phyloP scores from a whole-genome alignment of 53 echinoderm and acorn worm species.

The Zoroaster sp. region DNA sequence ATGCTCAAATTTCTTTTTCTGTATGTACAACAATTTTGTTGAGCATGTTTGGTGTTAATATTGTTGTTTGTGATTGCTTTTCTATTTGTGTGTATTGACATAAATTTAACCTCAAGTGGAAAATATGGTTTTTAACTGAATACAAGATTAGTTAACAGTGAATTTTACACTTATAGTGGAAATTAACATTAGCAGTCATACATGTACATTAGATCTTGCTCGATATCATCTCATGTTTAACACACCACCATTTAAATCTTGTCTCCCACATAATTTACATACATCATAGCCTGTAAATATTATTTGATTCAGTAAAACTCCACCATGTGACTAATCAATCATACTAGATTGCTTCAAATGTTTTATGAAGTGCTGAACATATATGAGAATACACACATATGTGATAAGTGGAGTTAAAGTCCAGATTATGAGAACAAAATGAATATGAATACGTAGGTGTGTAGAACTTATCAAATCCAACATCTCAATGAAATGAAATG shows the following conservation, averaged over 20 bases:
- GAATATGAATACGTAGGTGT: too few relatives aligned
- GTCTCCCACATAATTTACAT: constrained; percentile 6
- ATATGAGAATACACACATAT: too few relatives aligned
- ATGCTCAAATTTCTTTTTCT: neutral
- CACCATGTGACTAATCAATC: too few relatives aligned
- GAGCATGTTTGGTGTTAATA: neutral
- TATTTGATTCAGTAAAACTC: too few relatives aligned
- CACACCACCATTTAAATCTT: neutral
- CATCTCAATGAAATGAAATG: too few relatives aligned
- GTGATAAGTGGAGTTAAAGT: too few relatives aligned
- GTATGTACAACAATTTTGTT: neutral
- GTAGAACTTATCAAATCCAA: too few relatives aligned
- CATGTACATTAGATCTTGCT: neutral
- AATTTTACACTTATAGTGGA: neutral
- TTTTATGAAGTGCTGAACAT: too few relatives aligned
- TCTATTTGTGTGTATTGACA: neutral
- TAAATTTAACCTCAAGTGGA: neutral
- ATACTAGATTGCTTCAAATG: too few relatives aligned
- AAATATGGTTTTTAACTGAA: neutral
- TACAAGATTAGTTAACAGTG: neutral
- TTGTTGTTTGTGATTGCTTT: neutral
- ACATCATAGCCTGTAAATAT: neutral
- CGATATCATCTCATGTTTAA: neutral
- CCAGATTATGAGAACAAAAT: too few relatives aligned
- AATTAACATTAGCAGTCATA: neutral